These are phyloP conservation scores for Pyrgus malvae DNA, from an alignment of 2,888 invertebrate genomes.

Conservation along the genomic window DNA sequence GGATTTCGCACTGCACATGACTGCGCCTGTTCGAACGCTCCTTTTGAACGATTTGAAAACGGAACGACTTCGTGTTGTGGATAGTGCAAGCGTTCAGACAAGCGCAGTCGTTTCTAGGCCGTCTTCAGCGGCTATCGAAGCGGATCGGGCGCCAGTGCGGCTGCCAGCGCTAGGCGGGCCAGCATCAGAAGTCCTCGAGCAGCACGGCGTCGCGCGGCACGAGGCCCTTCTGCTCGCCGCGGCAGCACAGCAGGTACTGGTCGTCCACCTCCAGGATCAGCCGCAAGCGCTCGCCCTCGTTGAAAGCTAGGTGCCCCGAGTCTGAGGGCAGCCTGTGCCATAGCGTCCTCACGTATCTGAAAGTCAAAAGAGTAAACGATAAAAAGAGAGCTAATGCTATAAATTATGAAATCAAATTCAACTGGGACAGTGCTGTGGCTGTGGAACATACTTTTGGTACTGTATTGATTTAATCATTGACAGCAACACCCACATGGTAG, in stretches of 20 bases:
- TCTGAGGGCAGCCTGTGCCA: conserved; percentile 89
- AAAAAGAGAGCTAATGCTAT: background rate
- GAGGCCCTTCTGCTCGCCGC: conserved; percentile 88
- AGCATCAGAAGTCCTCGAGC: conserved; percentile 76
- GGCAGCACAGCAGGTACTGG: conserved; percentile 88
- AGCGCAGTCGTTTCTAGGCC: too few species aligned
- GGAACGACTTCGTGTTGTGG: background rate
- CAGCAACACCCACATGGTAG: too few species aligned
- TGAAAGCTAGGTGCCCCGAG: conserved; percentile 89
- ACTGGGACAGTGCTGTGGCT: too few species aligned
- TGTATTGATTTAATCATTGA: too few species aligned
- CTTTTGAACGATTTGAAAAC: background rate
- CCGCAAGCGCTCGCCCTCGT: conserved; percentile 87
- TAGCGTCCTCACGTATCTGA: conserved; percentile 86
- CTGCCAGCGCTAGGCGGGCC: conserved; percentile 71
- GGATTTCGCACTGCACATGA: background rate
- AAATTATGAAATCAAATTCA: background rate
- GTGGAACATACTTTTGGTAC: too few species aligned
- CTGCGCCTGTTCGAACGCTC: background rate
- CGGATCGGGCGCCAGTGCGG: conserved; percentile 70
- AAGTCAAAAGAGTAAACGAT: background rate
- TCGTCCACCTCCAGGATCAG: conserved; percentile 89
- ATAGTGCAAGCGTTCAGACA: too few species aligned
- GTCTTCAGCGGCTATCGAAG: too few species aligned
- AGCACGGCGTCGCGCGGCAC: conserved; percentile 88